Evolutionary conservation across 2,113 vertebrate genomes (phyloP).

Genomic region (Barnardius zonarius): DNA sequence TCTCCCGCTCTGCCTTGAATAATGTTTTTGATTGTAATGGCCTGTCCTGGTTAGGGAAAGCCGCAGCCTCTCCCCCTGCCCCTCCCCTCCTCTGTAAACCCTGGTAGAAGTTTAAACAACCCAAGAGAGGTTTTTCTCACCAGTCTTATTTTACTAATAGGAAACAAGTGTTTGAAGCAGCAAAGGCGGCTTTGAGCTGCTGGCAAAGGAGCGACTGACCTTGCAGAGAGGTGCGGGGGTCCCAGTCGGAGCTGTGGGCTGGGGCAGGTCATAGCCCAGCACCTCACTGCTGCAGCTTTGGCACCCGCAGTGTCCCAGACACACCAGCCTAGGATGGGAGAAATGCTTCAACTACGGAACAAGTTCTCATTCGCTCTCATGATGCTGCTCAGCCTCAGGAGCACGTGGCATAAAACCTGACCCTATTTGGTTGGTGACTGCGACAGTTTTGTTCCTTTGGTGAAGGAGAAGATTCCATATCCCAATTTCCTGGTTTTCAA

Average conservation of each 20-base stretch:
- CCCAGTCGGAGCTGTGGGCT: neutral
- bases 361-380: rapidly evolving
- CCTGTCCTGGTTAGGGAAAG: conserved; percentile 25
- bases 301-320: neutral
- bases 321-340: rapidly evolving
- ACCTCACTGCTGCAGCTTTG: neutral
- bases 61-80: conserved; percentile 10
- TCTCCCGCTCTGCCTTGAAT: conserved; percentile 38
- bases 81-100: conserved; percentile 52
- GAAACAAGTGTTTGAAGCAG: neutral
- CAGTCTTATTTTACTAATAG: conserved; percentile 5
- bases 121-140: neutral
- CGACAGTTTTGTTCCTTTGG: rapidly evolving
- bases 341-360: rapidly evolving
- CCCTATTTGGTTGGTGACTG: neutral
- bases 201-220: neutral
- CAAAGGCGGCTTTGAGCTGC: neutral
- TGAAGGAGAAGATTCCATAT: neutral
- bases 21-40: conserved; percentile 52
- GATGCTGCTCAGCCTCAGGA: neutral
- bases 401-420: rapidly evolving
- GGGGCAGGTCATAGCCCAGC: neutral
- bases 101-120: conserved; percentile 47
- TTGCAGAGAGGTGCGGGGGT: neutral
- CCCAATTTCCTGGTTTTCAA: neutral